Evolutionary conservation across 2,888 invertebrate species (phyloP), one percentile per base, ranked within the genome.

Genomic region (Bruchidius siliquastri): DNA sequence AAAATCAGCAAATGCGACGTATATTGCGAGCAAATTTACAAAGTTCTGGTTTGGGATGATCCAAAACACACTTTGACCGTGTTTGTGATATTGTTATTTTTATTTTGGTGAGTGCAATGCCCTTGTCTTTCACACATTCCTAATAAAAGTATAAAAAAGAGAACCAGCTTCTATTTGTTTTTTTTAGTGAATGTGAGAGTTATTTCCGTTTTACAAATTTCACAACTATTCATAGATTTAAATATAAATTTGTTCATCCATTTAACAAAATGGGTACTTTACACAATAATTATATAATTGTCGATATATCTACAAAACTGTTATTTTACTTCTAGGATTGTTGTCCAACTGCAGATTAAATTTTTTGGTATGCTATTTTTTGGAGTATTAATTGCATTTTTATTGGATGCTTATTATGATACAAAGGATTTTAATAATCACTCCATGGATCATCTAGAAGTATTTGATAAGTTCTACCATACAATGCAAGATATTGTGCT

Each of bases 321-420:
- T 49, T 49, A 1, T 49, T 68, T 81, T 71, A 22, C 69, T 76
- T 74, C 4, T 49, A 88, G 87, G 85, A 77, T 85, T 70, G 79
- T 86, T 73, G 80, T 85, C 73, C 83, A 84, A 74, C 84, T 84
- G 73, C 84, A 88, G 78, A 76, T 87, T 77, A 80, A 85, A 81
- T 80, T 88, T 81, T 83, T 87, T 83, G 82, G 86, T 77, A 79
- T 88, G 79, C 73, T 88, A 79, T 84, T 88, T 84, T 74, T 83
- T 22, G 74, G 80, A 10, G 74, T 84, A 66, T 79, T 86, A 21
- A 75, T 81, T 22, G 76, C 81, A 66, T 83, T 86, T 72, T 72
- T 85, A 22, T 82, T 82, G 74, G 87, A 87, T 77, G 80, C 82
- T 68, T 81, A 77, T 75, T 77, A 80, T 70, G 80, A 81, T 71